Conservation (phyloP, 2,888 invertebrate genomes). For the Ennomos erosarius region DNA sequence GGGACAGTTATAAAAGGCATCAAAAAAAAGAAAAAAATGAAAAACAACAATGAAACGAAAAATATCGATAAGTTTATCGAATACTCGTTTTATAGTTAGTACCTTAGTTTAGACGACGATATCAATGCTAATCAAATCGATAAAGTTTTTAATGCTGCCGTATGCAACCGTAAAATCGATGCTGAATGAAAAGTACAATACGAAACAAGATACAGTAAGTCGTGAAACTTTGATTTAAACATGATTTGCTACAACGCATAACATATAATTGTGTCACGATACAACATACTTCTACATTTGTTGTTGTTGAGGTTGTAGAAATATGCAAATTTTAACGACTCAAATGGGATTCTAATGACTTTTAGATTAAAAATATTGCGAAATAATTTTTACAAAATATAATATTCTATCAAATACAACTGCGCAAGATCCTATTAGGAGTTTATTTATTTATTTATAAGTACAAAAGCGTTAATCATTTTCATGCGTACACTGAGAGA, state of each 20-base stretch:
- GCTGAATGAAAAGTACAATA: conserved; percentile 1
- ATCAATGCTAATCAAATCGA: not conserved
- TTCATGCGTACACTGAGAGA: conserved; percentile 3
- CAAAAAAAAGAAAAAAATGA: too few species aligned
- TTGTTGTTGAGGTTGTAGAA: not conserved
- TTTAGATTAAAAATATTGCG: conserved; percentile 1
- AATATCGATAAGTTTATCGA: too few species aligned
- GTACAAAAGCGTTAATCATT: conserved; percentile 10
- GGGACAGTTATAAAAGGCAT: not conserved
- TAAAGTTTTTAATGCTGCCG: conserved; percentile 1
- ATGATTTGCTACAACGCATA: not conserved
- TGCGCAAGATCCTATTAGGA: too few species aligned
- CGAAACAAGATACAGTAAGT: conserved; percentile 8
- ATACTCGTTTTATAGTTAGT: not conserved
- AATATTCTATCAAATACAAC: not conserved
- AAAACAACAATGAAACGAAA: not conserved
- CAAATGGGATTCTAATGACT: not conserved
- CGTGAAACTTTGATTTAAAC: conserved; percentile 3
- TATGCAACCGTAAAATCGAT: not conserved
- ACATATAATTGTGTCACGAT: too few species aligned
- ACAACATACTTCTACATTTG: not conserved
- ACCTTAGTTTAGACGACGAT: not conserved
- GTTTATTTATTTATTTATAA: too few species aligned
- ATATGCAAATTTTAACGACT: not conserved
- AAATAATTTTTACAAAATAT: too few species aligned